Conservation (phyloP, 2,797 vertebrate genomes). For the Notolabrus celidotus region DNA sequence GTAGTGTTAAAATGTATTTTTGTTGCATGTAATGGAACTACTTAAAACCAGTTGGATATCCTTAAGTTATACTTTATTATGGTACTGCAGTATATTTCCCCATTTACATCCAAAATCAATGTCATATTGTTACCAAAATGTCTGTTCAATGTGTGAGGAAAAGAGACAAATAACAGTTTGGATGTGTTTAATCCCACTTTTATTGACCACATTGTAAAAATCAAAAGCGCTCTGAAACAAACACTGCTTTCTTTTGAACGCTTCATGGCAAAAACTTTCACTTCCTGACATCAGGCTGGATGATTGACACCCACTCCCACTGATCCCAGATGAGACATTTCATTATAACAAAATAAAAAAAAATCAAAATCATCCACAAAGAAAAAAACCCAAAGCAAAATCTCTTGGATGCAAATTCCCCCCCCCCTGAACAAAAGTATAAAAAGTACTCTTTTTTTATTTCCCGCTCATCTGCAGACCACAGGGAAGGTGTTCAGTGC, state of each 20-base stretch:
- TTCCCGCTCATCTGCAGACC: conserved; percentile 80
- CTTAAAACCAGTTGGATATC: too few relatives aligned
- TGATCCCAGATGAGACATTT: conserved; percentile 73
- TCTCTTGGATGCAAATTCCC: conserved; percentile 81
- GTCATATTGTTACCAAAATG: too few relatives aligned
- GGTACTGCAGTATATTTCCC: too few relatives aligned
- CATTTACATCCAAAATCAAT: too few relatives aligned
- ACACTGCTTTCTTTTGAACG: conserved; percentile 83
- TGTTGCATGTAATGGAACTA: too few relatives aligned
- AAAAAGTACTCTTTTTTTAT: conserved; percentile 85
- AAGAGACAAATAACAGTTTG: not conserved
- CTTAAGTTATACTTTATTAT: too few relatives aligned
- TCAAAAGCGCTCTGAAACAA: conserved; percentile 78
- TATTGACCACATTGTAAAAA: conserved; percentile 86
- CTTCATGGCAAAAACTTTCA: conserved; percentile 81
- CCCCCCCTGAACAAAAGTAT: conserved; percentile 84
- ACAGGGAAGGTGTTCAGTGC: conserved; percentile 91
- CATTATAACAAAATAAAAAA: conserved; percentile 73
- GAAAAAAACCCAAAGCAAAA: conserved; percentile 56
- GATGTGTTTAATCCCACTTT: conserved; percentile 76
- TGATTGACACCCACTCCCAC: conserved; percentile 71
- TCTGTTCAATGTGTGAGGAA: not conserved
- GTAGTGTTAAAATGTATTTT: too few relatives aligned
- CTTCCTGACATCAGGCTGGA: conserved; percentile 73
- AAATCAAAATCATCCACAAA: conserved; percentile 67